A percentile compares a stretch with the other conserved stretches of the same genome.
Conservation (phyloP, 2,888 invertebrate species). For the Pharmacophagus antenor region DNA sequence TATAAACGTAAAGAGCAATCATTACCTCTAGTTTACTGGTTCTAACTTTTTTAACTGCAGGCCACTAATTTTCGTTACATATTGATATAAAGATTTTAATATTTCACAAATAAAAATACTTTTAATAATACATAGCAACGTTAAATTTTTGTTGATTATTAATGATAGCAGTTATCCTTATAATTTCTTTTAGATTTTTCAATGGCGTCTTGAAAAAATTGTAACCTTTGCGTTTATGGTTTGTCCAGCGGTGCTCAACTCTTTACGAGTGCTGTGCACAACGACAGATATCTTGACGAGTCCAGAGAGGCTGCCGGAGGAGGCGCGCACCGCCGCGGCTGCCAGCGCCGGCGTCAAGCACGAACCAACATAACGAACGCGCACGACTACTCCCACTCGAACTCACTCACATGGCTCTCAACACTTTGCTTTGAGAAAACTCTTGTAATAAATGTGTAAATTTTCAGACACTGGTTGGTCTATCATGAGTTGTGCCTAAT, state of each 20-base stretch:
- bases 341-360: conserved; percentile 60
- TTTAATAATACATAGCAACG: too few species aligned
- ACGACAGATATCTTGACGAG: conserved; percentile 95
- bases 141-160: too few species aligned
- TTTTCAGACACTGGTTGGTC: neutral
- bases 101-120: too few species aligned
- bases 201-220: neutral
- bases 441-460: neutral
- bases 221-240: neutral
- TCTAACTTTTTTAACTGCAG: too few species aligned
- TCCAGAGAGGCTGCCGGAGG: conserved; percentile 93
- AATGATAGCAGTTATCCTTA: too few species aligned
- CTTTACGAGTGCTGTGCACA: conserved; percentile 93
- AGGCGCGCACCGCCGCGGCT: conserved; percentile 89
- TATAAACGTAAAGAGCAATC: too few species aligned
- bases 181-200: too few species aligned
- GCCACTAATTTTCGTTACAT: too few species aligned
- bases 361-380: conserved; percentile 60
- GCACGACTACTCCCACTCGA: conserved; percentile 30
- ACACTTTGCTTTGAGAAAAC: neutral
- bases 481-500: neutral
- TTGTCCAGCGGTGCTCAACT: conserved; percentile 92
- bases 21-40: too few species aligned
- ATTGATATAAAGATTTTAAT: too few species aligned
- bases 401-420: conserved; percentile 3